These are phyloP conservation scores for Cairina moschata DNA, from an alignment of 2,113 vertebrate genomes.

Conservation along the genomic window DNA sequence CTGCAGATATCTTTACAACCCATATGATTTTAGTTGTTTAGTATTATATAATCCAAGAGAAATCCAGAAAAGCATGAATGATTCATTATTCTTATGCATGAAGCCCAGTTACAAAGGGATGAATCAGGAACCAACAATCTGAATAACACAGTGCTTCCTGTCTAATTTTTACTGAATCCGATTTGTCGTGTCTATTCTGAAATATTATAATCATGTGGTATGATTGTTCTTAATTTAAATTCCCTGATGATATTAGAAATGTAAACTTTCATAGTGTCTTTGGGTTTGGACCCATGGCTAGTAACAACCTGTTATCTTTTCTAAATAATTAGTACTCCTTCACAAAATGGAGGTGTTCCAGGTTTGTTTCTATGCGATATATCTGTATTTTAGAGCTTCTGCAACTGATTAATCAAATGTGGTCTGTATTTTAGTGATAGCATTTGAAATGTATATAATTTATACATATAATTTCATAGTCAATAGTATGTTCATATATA, in stretches of 20 bases:
- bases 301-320: background rate
- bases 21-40: background rate
- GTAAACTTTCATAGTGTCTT: background rate
- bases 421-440: background rate
- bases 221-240: background rate
- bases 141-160: background rate
- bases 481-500: background rate
- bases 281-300: background rate
- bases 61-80: background rate
- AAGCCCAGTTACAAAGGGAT: rapidly evolving
- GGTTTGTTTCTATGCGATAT: background rate
- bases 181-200: background rate
- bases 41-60: background rate
- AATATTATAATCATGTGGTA: background rate
- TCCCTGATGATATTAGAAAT: background rate
- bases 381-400: background rate
- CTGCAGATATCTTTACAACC: background rate
- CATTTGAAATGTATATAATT: background rate
- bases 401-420: background rate
- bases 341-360: background rate
- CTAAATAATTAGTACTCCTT: background rate
- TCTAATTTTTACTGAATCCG: background rate
- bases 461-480: background rate
- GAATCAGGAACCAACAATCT: background rate
- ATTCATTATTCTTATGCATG: background rate